These are phyloP conservation scores for Dicranocentrus wangi DNA, from an alignment of 2,888 invertebrate species.

Conservation along the genomic window DNA sequence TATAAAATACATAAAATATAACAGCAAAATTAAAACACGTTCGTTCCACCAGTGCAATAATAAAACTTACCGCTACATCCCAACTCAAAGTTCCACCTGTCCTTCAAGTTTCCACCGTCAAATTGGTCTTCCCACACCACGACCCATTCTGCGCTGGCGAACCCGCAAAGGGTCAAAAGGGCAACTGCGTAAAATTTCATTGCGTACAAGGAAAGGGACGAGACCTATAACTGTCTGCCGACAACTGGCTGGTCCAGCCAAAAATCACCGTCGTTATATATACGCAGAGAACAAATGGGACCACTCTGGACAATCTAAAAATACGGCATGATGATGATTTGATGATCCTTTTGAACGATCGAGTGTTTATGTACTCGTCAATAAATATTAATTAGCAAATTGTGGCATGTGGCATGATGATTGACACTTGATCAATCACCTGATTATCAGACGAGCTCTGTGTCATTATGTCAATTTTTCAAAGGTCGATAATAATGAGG, in stretches of 20 bases:
- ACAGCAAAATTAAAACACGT: too few relatives aligned
- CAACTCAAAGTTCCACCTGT: slow-evolving; percentile 69
- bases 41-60: too few relatives aligned
- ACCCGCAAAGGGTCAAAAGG: slow-evolving; percentile 35
- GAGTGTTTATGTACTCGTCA: neutral
- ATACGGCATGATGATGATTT: too few relatives aligned
- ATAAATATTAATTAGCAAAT: neutral
- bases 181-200: slow-evolving; percentile 2
- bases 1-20: too few relatives aligned
- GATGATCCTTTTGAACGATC: too few relatives aligned
- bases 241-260: neutral
- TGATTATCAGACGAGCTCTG: too few relatives aligned
- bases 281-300: neutral
- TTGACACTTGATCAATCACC: neutral
- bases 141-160: slow-evolving; percentile 59
- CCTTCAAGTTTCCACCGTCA: slow-evolving; percentile 68
- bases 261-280: neutral
- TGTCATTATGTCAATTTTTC: too few relatives aligned
- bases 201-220: too few relatives aligned
- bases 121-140: slow-evolving; percentile 69
- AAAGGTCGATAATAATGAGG: too few relatives aligned
- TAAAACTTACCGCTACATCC: slow-evolving; percentile 65
- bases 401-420: neutral
- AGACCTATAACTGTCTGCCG: neutral
- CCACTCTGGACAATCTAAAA: neutral